A percentile compares a stretch with the other conserved stretches of the same genome.
Evolutionary conservation across 2,888 invertebrate genomes (phyloP).

Genomic region (Aplocera efformata): DNA sequence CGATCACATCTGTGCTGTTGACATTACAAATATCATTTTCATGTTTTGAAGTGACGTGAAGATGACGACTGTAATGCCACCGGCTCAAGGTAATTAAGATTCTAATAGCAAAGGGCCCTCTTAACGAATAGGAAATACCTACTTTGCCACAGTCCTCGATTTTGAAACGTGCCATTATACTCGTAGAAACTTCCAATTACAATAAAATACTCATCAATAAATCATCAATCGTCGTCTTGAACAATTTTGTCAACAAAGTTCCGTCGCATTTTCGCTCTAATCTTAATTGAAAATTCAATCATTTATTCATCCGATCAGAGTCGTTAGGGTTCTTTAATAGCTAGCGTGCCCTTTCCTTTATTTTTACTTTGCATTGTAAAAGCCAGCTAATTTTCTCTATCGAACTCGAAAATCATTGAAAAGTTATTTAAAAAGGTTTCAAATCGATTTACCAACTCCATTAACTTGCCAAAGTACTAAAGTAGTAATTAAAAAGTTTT

Average conservation of each 20-base stretch:
- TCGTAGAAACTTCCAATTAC: slow-evolving; percentile 16
- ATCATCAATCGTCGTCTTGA: slow-evolving; percentile 40
- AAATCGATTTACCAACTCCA: slow-evolving; percentile 23
- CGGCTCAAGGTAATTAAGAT: too few relatives aligned
- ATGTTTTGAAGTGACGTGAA: too few relatives aligned
- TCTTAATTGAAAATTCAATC: slow-evolving; percentile 78
- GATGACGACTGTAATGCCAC: too few relatives aligned
- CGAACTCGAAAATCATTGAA: slow-evolving; percentile 24
- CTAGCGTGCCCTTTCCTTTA: slow-evolving; percentile 56
- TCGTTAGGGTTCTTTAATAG: slow-evolving; percentile 70
- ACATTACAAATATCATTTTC: too few relatives aligned
- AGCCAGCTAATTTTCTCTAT: slow-evolving; percentile 58
- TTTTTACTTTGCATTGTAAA: slow-evolving; percentile 61
- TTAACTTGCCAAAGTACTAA: slow-evolving; percentile 18
- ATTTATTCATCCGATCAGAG: slow-evolving; percentile 73
- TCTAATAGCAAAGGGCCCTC: too few relatives aligned
- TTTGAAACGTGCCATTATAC: slow-evolving; percentile 1
- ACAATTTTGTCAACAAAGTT: slow-evolving; percentile 65
- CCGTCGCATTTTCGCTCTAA: slow-evolving; percentile 53
- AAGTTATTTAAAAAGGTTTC: slow-evolving; percentile 27
- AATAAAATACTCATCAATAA: slow-evolving; percentile 35
- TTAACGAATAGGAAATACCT: neutral
- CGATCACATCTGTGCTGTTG: too few relatives aligned
- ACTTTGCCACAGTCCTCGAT: too few relatives aligned
- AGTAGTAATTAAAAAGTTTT: slow-evolving; percentile 18